These are phyloP conservation scores for Dolomedes plantarius DNA, from an alignment of 2,888 invertebrate genomes.

Conservation along the genomic window DNA sequence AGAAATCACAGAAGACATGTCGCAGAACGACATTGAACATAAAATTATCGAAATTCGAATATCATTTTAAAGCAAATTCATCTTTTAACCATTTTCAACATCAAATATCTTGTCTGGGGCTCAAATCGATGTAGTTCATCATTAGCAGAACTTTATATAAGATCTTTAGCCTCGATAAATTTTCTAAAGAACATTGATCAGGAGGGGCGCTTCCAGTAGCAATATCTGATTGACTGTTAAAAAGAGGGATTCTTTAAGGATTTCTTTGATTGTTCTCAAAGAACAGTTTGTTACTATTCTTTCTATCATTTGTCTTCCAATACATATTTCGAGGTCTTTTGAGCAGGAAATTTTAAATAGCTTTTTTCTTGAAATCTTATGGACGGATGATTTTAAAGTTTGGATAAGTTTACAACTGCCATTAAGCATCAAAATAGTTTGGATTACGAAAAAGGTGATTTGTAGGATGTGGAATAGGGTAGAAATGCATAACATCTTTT, in stretches of 20 bases:
- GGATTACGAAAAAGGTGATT: too few relatives aligned
- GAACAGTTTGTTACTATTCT: too few relatives aligned
- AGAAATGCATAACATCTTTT: too few relatives aligned
- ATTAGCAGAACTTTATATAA: slow-evolving; percentile 66
- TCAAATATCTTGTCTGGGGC: slow-evolving; percentile 42
- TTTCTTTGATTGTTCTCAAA: too few relatives aligned
- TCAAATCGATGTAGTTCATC: slow-evolving; percentile 50
- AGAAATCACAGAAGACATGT: slow-evolving; percentile 55
- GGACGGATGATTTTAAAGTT: too few relatives aligned
- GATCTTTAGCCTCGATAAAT: slow-evolving; percentile 57
- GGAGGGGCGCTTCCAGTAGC: background rate
- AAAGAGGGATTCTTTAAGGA: background rate
- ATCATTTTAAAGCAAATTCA: slow-evolving; percentile 59
- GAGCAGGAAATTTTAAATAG: too few relatives aligned
- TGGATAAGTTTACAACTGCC: too few relatives aligned
- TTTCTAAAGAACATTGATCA: slow-evolving; percentile 50
- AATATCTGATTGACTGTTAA: slow-evolving; percentile 2
- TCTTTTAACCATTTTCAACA: slow-evolving; percentile 57
- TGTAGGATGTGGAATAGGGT: too few relatives aligned
- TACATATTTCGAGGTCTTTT: too few relatives aligned
- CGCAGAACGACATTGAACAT: slow-evolving; percentile 50
- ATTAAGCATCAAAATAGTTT: too few relatives aligned
- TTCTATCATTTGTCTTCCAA: too few relatives aligned
- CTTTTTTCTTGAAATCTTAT: too few relatives aligned
- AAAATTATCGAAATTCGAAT: slow-evolving; percentile 65